phyloP scores from a whole-genome alignment of 53 echinoderm and acorn worm genomes.

The Arbacia lixula region DNA sequence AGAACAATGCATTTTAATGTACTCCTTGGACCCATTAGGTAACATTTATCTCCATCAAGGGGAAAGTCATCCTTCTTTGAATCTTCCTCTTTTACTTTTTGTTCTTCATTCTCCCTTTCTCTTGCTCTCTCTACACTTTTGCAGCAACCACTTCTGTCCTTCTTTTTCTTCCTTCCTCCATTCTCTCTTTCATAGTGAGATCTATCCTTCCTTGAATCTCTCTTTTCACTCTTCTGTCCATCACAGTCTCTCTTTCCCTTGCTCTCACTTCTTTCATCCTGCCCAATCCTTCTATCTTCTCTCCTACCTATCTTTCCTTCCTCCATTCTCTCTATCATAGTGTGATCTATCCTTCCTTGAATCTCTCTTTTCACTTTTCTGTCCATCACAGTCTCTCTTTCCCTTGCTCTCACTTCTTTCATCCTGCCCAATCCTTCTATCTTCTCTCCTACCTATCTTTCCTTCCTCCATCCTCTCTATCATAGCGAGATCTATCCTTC shows the following conservation, averaged over 20 bases:
- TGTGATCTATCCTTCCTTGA: not conserved
- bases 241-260: not conserved
- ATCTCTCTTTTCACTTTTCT: too few species aligned
- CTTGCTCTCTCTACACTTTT: not conserved
- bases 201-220: not conserved
- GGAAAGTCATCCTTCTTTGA: not conserved
- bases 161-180: too few species aligned
- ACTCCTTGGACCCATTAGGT: too few species aligned
- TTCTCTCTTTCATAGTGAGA: not conserved
- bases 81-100: not conserved
- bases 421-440: not conserved
- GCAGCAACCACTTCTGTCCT: too few species aligned
- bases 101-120: not conserved
- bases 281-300: not conserved
- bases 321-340: not conserved
- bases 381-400: too few species aligned
- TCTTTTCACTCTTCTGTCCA: not conserved
- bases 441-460: not conserved
- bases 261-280: not conserved
- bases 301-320: too few species aligned
- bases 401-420: not conserved
- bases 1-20: too few species aligned
- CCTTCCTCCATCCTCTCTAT: not conserved
- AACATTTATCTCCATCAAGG: too few species aligned
- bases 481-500: not conserved